Base-by-base conservation (phyloP, 2,888 invertebrate genomes). In the Eristalis intricaria region DNA sequence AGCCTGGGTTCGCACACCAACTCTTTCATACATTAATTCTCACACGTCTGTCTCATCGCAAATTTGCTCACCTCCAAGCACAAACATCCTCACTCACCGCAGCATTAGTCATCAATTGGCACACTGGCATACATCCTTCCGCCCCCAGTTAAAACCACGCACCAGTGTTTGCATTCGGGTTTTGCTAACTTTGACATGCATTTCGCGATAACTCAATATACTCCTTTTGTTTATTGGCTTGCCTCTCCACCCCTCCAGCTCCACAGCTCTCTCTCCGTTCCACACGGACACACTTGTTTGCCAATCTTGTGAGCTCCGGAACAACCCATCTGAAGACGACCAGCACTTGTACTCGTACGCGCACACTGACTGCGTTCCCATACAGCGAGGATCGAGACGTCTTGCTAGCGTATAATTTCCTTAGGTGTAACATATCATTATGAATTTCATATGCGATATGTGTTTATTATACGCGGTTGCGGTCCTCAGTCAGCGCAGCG, bases 361-460 rank as follows among this genome's bases (percentile, higher is more conserved):
- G 38, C 26, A 43, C 60, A 75, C 50, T 40, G 74, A 29, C 71
- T 43, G 32, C 65, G 40, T 10, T 19, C 22, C 10, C 8, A 32
- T 63, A 23, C 22, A 3, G 13, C 29, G 43, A 23, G 26, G 15
- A 50, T 66, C 32, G 32, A 50, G 73, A 26, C 60, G 77, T 73
- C 71, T 64, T 23, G 77, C 73, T 73, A 75, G 76, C 63, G 63
- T 77, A 81, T 85, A 85, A 85, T 85, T 81, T 81, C 73, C 81
- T 65, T 69, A 85, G 81, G 85, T 85, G 85, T 86, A 86, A 86
- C 77, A 78, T 86, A 86, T 83, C 64, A 86, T 86, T 86, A 86
- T 86, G 77, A 74, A 78, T 83, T 82, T 83, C 86, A 78, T 78
- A 83, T 75, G 43, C 65, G 74, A 70, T 78, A 83, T 82, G 69